Conservation (phyloP, 2,113 vertebrate species). For the Malurus alboscapulatus region DNA sequence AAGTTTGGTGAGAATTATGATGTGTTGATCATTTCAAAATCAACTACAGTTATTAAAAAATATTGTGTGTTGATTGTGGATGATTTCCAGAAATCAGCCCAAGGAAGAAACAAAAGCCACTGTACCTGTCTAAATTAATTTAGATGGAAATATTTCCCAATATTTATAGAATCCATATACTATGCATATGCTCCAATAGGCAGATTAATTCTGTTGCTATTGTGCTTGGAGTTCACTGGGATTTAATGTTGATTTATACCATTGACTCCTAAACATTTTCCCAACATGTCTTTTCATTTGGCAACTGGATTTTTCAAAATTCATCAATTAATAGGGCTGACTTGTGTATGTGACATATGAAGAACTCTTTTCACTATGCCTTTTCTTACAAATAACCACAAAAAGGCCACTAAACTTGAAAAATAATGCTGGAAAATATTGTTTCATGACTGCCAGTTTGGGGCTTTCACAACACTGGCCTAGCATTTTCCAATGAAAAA, state of each 20-base stretch:
- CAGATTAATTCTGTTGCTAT: background rate
- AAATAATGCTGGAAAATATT: background rate
- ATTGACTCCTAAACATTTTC: background rate
- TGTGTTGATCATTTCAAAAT: background rate
- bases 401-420: background rate
- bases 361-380: background rate
- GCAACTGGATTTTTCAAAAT: background rate
- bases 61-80: fast-evolving
- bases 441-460: background rate
- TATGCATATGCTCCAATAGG: background rate
- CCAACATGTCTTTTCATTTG: background rate
- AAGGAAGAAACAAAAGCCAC: background rate
- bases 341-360: background rate
- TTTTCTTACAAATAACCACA: background rate
- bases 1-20: background rate
- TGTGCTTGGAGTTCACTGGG: background rate
- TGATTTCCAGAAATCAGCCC: background rate
- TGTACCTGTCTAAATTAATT: background rate
- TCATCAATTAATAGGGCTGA: background rate
- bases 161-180: background rate
- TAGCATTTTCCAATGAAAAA: background rate
- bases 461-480: background rate
- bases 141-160: background rate
- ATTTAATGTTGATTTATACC: background rate
- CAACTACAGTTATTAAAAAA: background rate